These are phyloP conservation scores for Isurus oxyrinchus DNA, from an alignment of 2,113 vertebrate genomes.

Conservation along the genomic window DNA sequence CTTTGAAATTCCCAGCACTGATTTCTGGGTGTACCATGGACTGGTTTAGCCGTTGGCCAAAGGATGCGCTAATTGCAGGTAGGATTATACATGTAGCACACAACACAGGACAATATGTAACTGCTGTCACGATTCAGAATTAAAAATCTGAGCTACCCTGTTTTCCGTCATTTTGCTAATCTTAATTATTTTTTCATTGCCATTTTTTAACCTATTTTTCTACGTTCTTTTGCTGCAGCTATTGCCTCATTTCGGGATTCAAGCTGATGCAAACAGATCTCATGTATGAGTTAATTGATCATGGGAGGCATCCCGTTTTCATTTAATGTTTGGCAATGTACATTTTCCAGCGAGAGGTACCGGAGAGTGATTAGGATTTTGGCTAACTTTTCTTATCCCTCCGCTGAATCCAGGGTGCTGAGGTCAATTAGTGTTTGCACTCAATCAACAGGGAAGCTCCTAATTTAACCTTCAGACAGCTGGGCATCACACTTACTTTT, in stretches of 20 bases:
- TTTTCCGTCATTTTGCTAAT: background rate
- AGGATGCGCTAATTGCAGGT: slow-evolving; percentile 86
- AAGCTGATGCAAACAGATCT: background rate
- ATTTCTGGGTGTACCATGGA: slow-evolving; percentile 93
- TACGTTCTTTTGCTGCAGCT: background rate
- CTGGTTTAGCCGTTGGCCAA: slow-evolving; percentile 95
- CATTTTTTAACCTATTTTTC: background rate
- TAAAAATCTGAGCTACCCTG: background rate
- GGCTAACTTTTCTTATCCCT: background rate
- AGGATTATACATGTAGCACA: background rate
- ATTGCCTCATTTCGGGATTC: background rate
- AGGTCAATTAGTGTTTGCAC: background rate
- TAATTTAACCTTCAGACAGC: background rate
- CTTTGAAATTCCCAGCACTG: slow-evolving; percentile 85
- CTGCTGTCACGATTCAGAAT: background rate
- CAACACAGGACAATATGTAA: background rate
- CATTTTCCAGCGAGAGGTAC: background rate
- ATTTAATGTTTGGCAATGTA: background rate
- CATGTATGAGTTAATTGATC: background rate
- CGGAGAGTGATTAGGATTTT: background rate
- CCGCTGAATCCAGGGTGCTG: background rate
- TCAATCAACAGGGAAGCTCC: background rate
- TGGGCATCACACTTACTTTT: background rate
- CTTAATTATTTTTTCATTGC: background rate
- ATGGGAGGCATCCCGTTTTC: background rate